Percentiles rank a stretch among this genome's conserved stretches.
Evolutionary conservation across 2,888 invertebrate species (phyloP).

Genomic region (Drosophila sordidapex): DNA sequence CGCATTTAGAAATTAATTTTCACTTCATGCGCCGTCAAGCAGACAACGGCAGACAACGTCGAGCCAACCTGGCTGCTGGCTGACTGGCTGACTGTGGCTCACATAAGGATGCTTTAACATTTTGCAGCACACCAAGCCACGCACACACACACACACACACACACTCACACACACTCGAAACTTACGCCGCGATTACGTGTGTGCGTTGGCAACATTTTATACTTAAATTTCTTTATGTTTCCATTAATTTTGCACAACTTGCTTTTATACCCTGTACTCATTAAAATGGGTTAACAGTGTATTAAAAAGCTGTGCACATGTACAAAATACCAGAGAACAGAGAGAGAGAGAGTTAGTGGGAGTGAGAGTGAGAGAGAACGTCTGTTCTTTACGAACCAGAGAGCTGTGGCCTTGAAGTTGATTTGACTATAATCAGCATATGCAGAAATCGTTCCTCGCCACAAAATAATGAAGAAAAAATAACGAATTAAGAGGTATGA

Average conservation of each 20-base stretch:
- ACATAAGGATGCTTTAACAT: slow-evolving; percentile 55
- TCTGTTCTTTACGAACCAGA: not conserved
- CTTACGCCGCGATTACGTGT: slow-evolving; percentile 59
- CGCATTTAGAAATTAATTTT: slow-evolving; percentile 83
- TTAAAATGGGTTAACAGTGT: not conserved
- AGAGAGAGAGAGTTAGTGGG: not conserved
- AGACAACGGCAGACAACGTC: slow-evolving; percentile 64
- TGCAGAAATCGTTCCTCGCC: too few relatives aligned
- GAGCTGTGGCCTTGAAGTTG: not conserved
- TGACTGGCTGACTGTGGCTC: slow-evolving; percentile 36
- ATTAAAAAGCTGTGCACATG: not conserved
- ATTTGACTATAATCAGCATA: not conserved
- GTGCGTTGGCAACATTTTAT: slow-evolving; percentile 45
- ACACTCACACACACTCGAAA: slow-evolving; percentile 25
- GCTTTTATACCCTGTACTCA: slow-evolving; percentile 19
- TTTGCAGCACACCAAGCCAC: slow-evolving; percentile 22
- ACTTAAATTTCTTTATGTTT: slow-evolving; percentile 67
- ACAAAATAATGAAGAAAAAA: too few relatives aligned
- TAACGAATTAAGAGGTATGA: too few relatives aligned
- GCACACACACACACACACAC: slow-evolving; percentile 5
- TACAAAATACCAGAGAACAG: not conserved
- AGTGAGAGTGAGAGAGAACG: not conserved
- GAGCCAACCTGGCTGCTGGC: slow-evolving; percentile 34
- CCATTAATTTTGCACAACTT: slow-evolving; percentile 66
- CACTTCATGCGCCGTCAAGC: slow-evolving; percentile 80